phyloP scores from a whole-genome alignment of 2,797 vertebrate genomes.

The Enteromius viviparus region DNA sequence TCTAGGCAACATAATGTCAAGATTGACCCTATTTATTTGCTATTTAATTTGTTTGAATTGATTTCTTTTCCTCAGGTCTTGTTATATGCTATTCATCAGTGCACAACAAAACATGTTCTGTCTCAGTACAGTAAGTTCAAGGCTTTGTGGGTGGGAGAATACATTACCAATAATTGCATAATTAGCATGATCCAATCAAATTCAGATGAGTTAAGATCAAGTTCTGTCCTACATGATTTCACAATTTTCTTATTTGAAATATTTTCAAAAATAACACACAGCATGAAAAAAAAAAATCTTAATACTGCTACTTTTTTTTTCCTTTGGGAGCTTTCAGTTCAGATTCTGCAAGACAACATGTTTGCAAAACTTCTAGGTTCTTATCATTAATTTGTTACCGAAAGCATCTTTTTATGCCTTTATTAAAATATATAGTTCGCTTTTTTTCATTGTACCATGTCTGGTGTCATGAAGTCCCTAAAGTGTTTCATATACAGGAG shows the following conservation, averaged over 20 bases:
- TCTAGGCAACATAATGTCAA: conserved; percentile 1
- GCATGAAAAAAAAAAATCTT: neutral
- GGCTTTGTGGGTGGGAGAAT: too few species aligned
- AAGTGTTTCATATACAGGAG: conserved; percentile 19
- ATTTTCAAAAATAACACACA: too few species aligned
- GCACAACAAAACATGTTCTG: neutral
- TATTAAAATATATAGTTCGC: neutral
- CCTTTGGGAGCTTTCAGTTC: neutral
- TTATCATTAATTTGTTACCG: neutral
- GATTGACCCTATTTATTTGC: neutral
- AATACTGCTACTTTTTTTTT: neutral
- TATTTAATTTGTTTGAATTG: neutral
- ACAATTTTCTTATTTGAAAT: neutral
- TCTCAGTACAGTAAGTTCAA: neutral
- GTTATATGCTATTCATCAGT: neutral
- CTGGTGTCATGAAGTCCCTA: neutral
- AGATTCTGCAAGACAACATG: neutral
- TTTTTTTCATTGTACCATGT: neutral
- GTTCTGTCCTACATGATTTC: neutral
- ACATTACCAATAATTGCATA: neutral
- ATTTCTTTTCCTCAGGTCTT: neutral
- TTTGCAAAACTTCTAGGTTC: conserved; percentile 1
- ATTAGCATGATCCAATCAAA: neutral
- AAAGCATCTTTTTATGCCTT: neutral
- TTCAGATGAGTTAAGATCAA: neutral